Percentiles rank a stretch among this genome's conserved stretches.
phyloP scores from a whole-genome alignment of 2,113 vertebrate genomes.

The Columba livia region DNA sequence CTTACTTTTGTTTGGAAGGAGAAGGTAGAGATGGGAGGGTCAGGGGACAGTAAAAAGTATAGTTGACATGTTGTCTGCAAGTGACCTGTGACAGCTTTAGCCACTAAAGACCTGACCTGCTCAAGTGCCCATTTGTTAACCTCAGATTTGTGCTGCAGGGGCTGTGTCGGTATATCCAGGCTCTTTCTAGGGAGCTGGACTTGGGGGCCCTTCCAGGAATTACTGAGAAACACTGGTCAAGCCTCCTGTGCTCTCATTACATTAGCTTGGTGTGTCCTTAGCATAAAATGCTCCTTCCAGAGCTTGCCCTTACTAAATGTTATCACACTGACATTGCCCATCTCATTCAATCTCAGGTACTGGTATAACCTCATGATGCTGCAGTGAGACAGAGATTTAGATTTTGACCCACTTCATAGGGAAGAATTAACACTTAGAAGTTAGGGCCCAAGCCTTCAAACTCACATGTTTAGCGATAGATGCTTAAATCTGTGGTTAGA shows the following conservation, averaged over 20 bases:
- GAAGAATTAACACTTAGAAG: not conserved
- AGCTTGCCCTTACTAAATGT: not conserved
- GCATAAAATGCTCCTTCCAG: not conserved
- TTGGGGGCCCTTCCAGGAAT: not conserved
- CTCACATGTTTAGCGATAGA: not conserved
- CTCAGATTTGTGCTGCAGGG: not conserved
- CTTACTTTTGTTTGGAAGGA: not conserved
- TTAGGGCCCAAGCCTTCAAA: not conserved
- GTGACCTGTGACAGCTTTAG: conserved; percentile 64
- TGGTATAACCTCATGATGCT: not conserved
- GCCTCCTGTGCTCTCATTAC: not conserved
- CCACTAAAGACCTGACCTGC: conserved; percentile 40
- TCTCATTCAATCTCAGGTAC: not conserved
- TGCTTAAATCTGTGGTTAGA: not conserved
- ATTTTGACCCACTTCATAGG: not conserved
- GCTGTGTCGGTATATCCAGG: not conserved
- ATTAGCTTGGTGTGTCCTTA: not conserved
- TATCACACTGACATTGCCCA: not conserved
- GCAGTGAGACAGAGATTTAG: not conserved
- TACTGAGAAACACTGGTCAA: not conserved
- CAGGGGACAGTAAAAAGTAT: conserved; percentile 16
- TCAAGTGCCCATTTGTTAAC: conserved; percentile 12
- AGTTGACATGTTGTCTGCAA: conserved; percentile 33
- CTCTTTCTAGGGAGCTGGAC: not conserved
- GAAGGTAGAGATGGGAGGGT: not conserved